A percentile compares a stretch with the other conserved stretches of the same genome.
Conservation (phyloP, 2,113 vertebrate species). For the Protobothrops flavoviridis region DNA sequence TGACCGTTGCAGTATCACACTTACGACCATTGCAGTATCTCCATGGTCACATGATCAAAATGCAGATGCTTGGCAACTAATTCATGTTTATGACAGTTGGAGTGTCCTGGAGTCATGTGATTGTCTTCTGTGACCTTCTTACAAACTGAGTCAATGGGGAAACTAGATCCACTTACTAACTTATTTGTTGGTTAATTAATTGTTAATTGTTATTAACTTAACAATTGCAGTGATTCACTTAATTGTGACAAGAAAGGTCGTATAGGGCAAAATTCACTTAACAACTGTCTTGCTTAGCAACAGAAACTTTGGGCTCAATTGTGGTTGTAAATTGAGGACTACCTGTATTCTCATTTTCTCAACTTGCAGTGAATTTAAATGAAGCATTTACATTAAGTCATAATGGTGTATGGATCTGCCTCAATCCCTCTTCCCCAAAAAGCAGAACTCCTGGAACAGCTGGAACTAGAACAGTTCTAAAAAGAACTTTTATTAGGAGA, state of each 20-base stretch:
- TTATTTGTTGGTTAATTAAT: too few relatives aligned
- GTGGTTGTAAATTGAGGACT: not conserved
- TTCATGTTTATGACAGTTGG: not conserved
- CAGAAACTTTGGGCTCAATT: not conserved
- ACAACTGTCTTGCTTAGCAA: not conserved
- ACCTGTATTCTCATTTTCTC: not conserved
- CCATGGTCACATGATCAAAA: not conserved
- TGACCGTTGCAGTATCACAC: not conserved
- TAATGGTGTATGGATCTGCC: not conserved
- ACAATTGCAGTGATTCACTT: not conserved
- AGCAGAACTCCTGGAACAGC: too few relatives aligned
- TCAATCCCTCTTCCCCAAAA: too few relatives aligned
- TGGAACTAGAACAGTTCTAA: too few relatives aligned
- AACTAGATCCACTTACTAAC: not conserved
- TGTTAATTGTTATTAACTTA: not conserved
- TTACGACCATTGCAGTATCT: not conserved
- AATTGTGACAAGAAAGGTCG: not conserved
- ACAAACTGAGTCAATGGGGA: not conserved
- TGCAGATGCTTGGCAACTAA: not conserved
- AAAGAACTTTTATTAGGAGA: too few relatives aligned
- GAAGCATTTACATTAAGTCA: not conserved
- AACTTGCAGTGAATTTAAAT: not conserved
- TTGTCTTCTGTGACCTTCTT: not conserved
- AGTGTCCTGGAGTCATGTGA: not conserved
- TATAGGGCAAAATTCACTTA: not conserved